These are phyloP conservation scores for Actinostola sp. DNA, from an alignment of 92 coral and sea anemone species.

Conservation along the genomic window DNA sequence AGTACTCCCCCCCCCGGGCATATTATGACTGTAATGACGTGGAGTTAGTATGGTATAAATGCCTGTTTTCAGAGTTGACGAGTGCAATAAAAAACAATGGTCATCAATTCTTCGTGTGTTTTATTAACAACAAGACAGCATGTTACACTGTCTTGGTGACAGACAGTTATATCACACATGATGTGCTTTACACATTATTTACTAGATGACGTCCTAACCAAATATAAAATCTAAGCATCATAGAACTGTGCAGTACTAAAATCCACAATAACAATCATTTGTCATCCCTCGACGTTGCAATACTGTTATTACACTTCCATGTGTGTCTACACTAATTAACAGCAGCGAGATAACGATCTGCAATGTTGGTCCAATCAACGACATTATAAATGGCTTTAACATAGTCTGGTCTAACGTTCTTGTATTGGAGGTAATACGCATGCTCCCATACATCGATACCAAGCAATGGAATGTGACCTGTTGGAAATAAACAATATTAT, in stretches of 20 bases:
- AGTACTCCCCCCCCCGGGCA: too few species aligned
- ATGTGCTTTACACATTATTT: neutral
- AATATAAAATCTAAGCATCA: neutral
- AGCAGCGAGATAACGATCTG: conserved; percentile 77
- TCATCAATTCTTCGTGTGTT: too few species aligned
- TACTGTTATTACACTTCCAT: neutral
- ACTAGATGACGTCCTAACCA: neutral
- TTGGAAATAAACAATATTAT: too few species aligned
- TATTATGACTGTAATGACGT: too few species aligned
- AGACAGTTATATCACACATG: too few species aligned
- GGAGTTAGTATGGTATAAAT: too few species aligned
- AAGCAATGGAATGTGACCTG: conserved; percentile 94
- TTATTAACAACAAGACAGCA: too few species aligned
- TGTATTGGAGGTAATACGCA: conserved; percentile 96
- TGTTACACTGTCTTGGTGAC: too few species aligned
- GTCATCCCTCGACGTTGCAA: neutral
- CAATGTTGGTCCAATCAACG: conserved; percentile 85
- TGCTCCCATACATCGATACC: conserved; percentile 99
- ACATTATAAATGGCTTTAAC: conserved; percentile 85
- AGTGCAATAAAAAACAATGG: too few species aligned
- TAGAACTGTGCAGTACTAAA: neutral
- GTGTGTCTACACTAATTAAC: neutral
- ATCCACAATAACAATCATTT: neutral
- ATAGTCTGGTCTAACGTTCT: conserved; percentile 94
- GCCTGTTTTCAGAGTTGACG: too few species aligned